Conservation (phyloP, 2,113 vertebrate genomes). For the Emydura subglobosa region DNA sequence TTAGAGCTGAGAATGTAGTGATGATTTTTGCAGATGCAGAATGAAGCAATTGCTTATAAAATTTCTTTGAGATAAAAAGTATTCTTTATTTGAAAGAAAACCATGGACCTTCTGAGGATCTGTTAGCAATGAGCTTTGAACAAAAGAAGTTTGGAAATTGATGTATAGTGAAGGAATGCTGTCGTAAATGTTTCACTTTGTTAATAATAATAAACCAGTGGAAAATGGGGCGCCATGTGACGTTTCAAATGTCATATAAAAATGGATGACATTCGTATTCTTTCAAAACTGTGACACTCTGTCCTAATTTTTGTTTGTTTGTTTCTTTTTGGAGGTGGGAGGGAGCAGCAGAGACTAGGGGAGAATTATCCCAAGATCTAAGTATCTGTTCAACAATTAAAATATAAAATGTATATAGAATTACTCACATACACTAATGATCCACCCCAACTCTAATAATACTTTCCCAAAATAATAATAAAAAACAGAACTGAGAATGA, state of each 20-base stretch:
- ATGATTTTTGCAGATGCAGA: not conserved
- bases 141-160: not conserved
- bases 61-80: not conserved
- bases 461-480: not conserved
- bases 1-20: not conserved
- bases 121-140: not conserved
- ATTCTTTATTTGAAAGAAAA: not conserved
- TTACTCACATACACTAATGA: not conserved
- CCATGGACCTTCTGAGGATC: not conserved
- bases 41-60: not conserved
- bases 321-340: too few species aligned
- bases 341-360: not conserved
- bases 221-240: not conserved
- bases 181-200: not conserved
- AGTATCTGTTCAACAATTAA: not conserved
- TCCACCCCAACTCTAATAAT: not conserved
- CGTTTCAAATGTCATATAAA: not conserved
- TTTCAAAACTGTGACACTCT: not conserved
- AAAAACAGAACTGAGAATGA: slow-evolving; percentile 39
- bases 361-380: not conserved
- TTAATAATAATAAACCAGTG: not conserved
- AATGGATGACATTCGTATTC: not conserved
- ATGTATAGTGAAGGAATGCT: not conserved
- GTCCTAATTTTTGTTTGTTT: not conserved
- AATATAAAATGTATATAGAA: not conserved